A percentile compares a stretch with the other conserved stretches of the same genome.
Evolutionary conservation across 1,140 invertebrate species (phyloP).

Genomic region (Babylonia areolata): DNA sequence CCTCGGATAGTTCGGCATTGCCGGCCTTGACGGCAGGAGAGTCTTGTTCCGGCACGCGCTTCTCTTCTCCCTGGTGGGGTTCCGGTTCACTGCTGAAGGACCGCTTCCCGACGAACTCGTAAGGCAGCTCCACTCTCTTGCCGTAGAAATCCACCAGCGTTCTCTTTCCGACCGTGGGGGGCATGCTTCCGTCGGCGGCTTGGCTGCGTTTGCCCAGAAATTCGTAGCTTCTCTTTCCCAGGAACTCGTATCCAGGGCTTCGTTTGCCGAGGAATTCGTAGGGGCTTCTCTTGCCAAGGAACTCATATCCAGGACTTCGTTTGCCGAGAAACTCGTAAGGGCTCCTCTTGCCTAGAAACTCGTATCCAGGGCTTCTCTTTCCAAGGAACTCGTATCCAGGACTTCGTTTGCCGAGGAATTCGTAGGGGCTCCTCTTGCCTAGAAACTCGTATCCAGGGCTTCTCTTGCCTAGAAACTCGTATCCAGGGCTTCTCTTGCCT

Average conservation of each 20-base stretch:
- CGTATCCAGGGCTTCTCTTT: not conserved
- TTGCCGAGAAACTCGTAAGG: not conserved
- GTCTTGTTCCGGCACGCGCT: not conserved
- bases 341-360: slow-evolving; percentile 2
- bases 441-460: not conserved
- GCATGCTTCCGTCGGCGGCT: not conserved
- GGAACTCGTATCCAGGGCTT: not conserved
- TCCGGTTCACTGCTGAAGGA: not conserved
- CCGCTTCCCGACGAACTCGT: slow-evolving; percentile 38
- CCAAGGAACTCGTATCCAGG: slow-evolving; percentile 4
- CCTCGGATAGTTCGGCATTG: not conserved
- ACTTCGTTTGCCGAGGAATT: not conserved
- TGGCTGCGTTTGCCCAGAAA: slow-evolving; percentile 1
- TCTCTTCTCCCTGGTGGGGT: not conserved
- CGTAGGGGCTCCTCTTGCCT: not conserved
- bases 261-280: slow-evolving; percentile 4
- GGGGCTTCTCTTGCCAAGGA: slow-evolving; percentile 5
- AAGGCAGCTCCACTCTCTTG: slow-evolving; percentile 34
- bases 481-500: not conserved
- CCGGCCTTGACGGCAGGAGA: not conserved
- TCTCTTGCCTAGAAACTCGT: slow-evolving; percentile 4
- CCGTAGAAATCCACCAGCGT: slow-evolving; percentile 24
- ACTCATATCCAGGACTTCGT: not conserved
- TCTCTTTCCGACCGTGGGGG: not conserved
- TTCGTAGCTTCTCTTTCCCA: slow-evolving; percentile 6